These are phyloP conservation scores for Chiloscyllium plagiosum DNA, from an alignment of 2,113 vertebrate species.

Conservation along the genomic window DNA sequence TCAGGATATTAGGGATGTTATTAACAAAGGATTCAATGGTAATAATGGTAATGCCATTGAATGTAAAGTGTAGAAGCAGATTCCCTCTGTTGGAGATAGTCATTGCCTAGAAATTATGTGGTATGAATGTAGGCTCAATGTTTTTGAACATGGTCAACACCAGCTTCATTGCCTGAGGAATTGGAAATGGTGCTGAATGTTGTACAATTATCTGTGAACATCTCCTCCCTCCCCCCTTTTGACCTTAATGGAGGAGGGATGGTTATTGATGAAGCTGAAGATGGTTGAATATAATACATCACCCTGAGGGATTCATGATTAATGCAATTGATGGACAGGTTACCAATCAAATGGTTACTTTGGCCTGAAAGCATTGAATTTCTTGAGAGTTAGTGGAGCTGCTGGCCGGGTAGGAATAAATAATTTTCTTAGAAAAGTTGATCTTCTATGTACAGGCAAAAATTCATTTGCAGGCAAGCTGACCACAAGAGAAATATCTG, in stretches of 20 bases:
- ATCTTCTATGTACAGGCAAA: background rate
- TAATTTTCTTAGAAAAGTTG: background rate
- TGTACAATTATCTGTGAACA: too few relatives aligned
- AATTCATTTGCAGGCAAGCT: background rate
- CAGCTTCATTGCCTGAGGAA: background rate
- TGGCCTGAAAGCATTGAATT: background rate
- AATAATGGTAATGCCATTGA: too few relatives aligned
- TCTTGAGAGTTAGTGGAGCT: background rate
- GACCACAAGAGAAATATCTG: background rate
- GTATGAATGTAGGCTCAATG: background rate
- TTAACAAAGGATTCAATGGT: too few relatives aligned
- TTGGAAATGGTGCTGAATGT: background rate
- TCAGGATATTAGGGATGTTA: too few relatives aligned
- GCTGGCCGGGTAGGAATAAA: background rate
- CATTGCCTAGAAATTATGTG: background rate
- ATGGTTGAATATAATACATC: too few relatives aligned
- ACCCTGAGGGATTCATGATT: background rate
- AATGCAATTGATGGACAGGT: background rate
- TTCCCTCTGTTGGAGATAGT: background rate
- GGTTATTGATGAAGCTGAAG: too few relatives aligned
- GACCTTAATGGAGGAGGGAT: too few relatives aligned
- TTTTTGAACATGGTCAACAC: background rate
- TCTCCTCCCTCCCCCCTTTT: too few relatives aligned
- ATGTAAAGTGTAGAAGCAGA: background rate
- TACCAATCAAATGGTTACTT: background rate